Conservation (phyloP, 2,797 vertebrate species). For the Lithobates sylvaticus region DNA sequence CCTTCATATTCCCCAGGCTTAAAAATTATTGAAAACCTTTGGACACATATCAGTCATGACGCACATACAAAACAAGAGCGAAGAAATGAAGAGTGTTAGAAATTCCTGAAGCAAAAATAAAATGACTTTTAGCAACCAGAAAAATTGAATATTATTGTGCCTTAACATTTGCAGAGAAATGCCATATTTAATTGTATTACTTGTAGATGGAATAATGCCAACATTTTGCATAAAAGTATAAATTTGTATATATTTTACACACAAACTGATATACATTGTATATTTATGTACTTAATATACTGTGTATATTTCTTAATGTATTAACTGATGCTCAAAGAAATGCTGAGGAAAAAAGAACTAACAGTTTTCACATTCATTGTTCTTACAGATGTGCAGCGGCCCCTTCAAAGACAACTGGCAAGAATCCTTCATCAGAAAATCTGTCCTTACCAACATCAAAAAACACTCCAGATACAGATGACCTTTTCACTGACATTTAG, state of each 20-base stretch:
- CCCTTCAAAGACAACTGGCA: constrained; percentile 47
- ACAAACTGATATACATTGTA: too few relatives aligned
- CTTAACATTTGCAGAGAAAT: too few relatives aligned
- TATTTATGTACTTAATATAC: too few relatives aligned
- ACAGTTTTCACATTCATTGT: constrained; percentile 54
- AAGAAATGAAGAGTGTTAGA: too few relatives aligned
- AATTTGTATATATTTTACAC: neutral
- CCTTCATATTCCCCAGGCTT: too few relatives aligned
- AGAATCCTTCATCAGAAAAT: constrained; percentile 61
- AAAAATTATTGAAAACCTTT: too few relatives aligned
- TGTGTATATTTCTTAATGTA: neutral
- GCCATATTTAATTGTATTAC: too few relatives aligned
- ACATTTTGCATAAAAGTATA: too few relatives aligned
- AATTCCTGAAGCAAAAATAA: too few relatives aligned
- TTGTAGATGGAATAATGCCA: too few relatives aligned
- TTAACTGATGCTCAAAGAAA: neutral
- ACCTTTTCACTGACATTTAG: constrained; percentile 88
- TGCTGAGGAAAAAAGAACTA: neutral
- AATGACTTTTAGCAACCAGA: neutral
- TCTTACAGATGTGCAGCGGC: constrained; percentile 67
- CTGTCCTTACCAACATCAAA: constrained; percentile 72
- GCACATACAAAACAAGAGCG: too few relatives aligned
- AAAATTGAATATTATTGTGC: neutral
- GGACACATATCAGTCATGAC: too few relatives aligned
- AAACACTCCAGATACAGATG: constrained; percentile 77